Evolutionary conservation across 2,113 vertebrate species (phyloP).

Genomic region (Phalacrocorax carbo): DNA sequence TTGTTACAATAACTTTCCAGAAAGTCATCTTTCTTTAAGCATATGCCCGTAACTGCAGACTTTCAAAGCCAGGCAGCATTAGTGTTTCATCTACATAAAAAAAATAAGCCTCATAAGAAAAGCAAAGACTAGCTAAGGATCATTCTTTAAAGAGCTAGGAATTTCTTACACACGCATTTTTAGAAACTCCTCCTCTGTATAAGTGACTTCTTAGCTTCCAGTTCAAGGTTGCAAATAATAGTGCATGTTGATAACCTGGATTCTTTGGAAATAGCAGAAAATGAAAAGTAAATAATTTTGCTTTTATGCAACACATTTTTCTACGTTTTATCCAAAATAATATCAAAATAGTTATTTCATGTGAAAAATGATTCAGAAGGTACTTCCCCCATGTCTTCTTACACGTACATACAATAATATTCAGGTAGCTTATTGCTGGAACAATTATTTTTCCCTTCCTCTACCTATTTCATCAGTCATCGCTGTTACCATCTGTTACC

Average conservation of each 20-base stretch:
- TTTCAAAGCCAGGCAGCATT: background rate
- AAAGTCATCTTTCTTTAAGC: background rate
- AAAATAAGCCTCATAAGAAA: background rate
- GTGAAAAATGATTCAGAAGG: background rate
- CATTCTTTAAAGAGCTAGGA: background rate
- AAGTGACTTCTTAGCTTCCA: background rate
- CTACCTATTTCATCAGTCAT: background rate
- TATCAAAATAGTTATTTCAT: background rate
- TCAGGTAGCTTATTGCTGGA: background rate
- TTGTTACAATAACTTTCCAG: background rate
- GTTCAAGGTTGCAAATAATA: background rate
- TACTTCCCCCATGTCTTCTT: background rate
- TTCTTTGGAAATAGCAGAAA: background rate
- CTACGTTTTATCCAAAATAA: background rate
- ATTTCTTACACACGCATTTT: background rate
- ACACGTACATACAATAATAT: background rate
- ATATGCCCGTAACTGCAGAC: background rate
- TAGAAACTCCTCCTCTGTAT: background rate
- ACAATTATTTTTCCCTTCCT: background rate
- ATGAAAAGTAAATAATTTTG: background rate
- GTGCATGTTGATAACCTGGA: background rate
- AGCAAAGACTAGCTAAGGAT: background rate
- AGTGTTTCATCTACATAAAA: background rate
- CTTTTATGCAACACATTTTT: background rate
- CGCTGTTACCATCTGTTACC: background rate